phyloP scores from a whole-genome alignment of 2,113 vertebrate genomes.

The Albula glossodonta region DNA sequence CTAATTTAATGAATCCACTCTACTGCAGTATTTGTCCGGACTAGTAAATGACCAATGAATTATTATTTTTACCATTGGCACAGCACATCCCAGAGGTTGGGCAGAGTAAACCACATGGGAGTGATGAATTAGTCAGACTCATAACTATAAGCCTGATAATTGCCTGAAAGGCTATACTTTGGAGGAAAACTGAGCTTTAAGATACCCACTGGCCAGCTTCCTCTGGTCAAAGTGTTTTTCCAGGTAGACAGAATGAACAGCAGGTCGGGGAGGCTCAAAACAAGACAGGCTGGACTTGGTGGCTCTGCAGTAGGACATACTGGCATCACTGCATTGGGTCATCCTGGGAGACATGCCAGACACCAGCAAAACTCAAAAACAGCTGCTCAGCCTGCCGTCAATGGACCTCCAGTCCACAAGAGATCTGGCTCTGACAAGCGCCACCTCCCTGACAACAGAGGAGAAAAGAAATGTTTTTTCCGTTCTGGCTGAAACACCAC shows the following conservation, averaged over 20 bases:
- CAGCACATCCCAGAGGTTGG: too few relatives aligned
- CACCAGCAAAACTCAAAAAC: not conserved
- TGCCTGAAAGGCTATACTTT: too few relatives aligned
- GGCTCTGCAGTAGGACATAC: not conserved
- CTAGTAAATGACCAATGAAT: too few relatives aligned
- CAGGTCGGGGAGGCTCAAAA: not conserved
- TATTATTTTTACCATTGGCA: too few relatives aligned
- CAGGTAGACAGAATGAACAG: not conserved
- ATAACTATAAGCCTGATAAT: too few relatives aligned
- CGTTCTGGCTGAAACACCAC: not conserved
- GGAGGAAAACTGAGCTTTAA: not conserved
- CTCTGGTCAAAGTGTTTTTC: not conserved
- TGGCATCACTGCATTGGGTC: not conserved
- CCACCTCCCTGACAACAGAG: not conserved
- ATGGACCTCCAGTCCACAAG: not conserved
- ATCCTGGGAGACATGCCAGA: not conserved
- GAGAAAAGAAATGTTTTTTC: not conserved
- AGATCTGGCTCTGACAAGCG: not conserved
- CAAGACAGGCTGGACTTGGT: not conserved
- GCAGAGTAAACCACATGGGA: too few relatives aligned
- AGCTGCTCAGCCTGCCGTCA: conserved; percentile 14
- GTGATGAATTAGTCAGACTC: too few relatives aligned
- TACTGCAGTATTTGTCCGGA: too few relatives aligned
- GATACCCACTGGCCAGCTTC: not conserved
- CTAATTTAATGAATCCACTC: too few relatives aligned